Percentiles rank a stretch among this genome's conserved stretches.
These are phyloP conservation scores for Polyommatus iphigenia DNA, from an alignment of 2,888 invertebrate species.

Conservation along the genomic window DNA sequence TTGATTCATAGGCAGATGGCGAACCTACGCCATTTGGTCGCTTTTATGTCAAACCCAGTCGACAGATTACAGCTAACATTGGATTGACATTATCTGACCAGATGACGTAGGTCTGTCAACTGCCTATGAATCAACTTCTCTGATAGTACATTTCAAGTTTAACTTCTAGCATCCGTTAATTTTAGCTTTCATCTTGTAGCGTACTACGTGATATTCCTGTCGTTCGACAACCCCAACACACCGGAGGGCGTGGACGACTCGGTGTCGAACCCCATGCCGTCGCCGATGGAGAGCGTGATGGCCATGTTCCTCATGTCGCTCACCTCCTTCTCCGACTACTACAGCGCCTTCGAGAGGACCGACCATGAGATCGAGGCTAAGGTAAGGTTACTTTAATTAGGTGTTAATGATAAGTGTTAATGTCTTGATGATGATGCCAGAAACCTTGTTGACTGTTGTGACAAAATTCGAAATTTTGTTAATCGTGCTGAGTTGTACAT, in stretches of 20 bases:
- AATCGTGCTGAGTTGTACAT: too few species aligned
- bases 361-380: conserved; percentile 94
- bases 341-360: conserved; percentile 92
- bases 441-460: too few species aligned
- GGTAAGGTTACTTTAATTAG: conserved; percentile 81
- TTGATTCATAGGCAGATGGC: too few species aligned
- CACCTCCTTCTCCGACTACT: conserved; percentile 97
- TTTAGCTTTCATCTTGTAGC: conserved; percentile 74
- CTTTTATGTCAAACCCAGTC: too few species aligned
- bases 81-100: too few species aligned
- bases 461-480: too few species aligned
- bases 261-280: conserved; percentile 91
- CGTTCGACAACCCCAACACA: conserved; percentile 91
- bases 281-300: conserved; percentile 96
- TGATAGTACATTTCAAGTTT: too few species aligned
- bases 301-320: conserved; percentile 99
- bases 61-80: too few species aligned
- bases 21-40: too few species aligned
- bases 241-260: conserved; percentile 91
- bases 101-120: too few species aligned
- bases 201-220: conserved; percentile 94
- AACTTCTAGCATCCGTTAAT: neutral
- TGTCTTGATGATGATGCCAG: too few species aligned
- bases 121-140: too few species aligned
- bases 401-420: neutral